Evolutionary conservation across 1,140 invertebrate species (phyloP).

Genomic region (Calycopis cecrops): DNA sequence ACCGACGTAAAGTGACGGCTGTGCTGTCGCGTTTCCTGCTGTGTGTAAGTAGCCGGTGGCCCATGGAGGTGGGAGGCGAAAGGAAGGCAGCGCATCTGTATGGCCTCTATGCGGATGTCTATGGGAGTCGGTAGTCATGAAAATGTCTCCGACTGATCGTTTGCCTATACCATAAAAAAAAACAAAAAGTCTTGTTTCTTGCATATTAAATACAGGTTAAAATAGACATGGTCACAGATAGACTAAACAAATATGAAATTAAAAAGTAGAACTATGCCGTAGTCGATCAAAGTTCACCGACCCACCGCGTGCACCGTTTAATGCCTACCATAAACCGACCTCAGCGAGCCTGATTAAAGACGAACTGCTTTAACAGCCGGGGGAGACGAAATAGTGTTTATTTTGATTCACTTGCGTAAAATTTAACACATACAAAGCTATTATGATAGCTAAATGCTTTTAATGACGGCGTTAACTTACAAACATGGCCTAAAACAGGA

Average conservation of each 20-base stretch:
- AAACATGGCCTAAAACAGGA: constrained; percentile 7
- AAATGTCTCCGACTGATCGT: no score
- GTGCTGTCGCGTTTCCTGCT: no score
- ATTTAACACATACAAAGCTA: constrained; percentile 32
- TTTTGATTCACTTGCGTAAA: constrained; percentile 52
- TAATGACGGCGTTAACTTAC: constrained; percentile 23
- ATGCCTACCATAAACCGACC: constrained; percentile 57
- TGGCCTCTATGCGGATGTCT: no score
- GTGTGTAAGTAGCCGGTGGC: no score
- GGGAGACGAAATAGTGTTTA: constrained; percentile 44
- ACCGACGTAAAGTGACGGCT: no score
- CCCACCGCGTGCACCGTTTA: constrained; percentile 40
- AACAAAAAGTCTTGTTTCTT: no score
- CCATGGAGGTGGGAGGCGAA: no score
- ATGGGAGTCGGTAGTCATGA: no score
- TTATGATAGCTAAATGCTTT: constrained; percentile 20
- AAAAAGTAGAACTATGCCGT: constrained; percentile 15
- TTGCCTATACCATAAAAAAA: no score
- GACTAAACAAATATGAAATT: not conserved
- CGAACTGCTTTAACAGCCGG: constrained; percentile 40
- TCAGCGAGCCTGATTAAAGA: constrained; percentile 55
- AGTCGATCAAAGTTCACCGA: constrained; percentile 49
- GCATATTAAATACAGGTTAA: no score
- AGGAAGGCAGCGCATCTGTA: no score
- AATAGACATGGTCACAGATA: no score